These are phyloP conservation scores for Sigmodon hispidus DNA, from an alignment of 2,113 vertebrate genomes.

Conservation along the genomic window DNA sequence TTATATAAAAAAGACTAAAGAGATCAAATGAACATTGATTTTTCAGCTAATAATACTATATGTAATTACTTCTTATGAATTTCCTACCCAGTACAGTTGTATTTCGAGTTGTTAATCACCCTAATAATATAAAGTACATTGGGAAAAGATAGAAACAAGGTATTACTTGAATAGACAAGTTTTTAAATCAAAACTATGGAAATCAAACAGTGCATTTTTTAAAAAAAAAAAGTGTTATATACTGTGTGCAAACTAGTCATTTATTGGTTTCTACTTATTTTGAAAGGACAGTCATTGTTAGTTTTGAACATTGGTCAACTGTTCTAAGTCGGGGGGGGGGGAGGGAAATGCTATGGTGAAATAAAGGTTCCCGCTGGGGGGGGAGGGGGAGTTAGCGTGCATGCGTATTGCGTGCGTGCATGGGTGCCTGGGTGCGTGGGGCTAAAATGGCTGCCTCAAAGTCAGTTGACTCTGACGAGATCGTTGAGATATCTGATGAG, in stretches of 20 bases:
- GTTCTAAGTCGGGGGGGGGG: no score
- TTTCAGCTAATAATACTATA: neutral
- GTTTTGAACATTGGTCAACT: neutral
- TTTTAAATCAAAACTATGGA: constrained; percentile 5
- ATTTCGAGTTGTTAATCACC: neutral
- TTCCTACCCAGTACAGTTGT: constrained; percentile 4
- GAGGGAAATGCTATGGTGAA: rapidly evolving
- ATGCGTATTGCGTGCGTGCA: no score
- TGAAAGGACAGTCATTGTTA: neutral
- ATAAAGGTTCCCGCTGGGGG: neutral
- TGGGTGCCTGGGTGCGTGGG: no score
- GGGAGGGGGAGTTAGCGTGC: no score
- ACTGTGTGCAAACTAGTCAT: neutral
- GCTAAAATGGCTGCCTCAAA: neutral
- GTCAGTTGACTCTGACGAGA: rapidly evolving
- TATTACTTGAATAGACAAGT: neutral
- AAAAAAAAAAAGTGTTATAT: neutral
- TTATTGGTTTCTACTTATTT: neutral
- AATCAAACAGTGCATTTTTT: neutral
- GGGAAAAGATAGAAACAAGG: neutral
- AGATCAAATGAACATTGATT: neutral
- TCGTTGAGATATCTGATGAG: rapidly evolving
- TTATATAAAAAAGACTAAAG: neutral
- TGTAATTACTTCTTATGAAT: neutral
- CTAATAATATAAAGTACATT: neutral